Evolutionary conservation across 2,888 invertebrate species (phyloP), one percentile per base, ranked within the genome.

Genomic region (Dione vanillae): DNA sequence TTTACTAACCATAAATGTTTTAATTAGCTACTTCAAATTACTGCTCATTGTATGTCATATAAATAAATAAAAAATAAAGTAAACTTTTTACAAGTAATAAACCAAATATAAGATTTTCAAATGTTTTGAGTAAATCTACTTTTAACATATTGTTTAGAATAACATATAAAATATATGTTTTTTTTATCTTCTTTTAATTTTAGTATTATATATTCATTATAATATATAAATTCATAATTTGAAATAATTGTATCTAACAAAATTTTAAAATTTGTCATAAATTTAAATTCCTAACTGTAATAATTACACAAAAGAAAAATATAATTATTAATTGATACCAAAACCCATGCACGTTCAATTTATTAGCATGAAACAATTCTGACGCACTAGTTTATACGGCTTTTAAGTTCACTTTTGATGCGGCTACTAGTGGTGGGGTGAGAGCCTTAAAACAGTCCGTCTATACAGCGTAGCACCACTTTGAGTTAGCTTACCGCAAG

Each of bases 371-470:
- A 64, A 68, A 74, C 72, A 83, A 89, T 88, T 88, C 87, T 83
- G 80, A 77, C 83, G 86, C 84, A 85, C 86, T 81, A 83, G 85
- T 90, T 90, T 88, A 88, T 90, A 90, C 90, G 87, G 83, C 85
- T 82, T 88, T 90, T 85, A 83, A 88, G 89, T 86, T 87, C 89
- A 86, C 88, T 90, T 91, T 91, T 89, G 90, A 88, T 87, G 86
- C 79, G 78, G 73, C 74, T 76, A 73, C 82, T 76, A 76, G 88
- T 83, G 87, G 92, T 91, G 93, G 93, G 93, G 92, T 90, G 85
- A 84, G 83, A 81, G 83, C 84, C 87, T 92, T 92, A 93, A 89
- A 93, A 93, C 91, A 84, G 87, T 80, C 86, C 82, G 89, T 76
- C 83, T 85, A 85, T 85, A 85, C 88, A 81, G 78, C 79, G 84